These are phyloP conservation scores for Hoplodrina ambigua DNA, from an alignment of 2,888 invertebrate genomes.

Conservation along the genomic window DNA sequence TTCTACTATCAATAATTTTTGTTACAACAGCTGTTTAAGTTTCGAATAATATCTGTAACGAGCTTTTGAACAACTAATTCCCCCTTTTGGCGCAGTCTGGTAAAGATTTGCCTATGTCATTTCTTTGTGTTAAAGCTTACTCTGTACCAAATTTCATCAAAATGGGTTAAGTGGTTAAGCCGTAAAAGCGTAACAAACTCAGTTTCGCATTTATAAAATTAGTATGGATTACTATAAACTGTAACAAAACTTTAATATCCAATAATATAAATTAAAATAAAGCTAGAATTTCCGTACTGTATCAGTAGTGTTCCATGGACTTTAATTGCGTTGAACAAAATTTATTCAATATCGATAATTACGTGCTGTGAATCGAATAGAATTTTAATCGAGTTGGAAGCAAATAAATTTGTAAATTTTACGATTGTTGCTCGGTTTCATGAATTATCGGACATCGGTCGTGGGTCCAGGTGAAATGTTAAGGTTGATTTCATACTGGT, in stretches of 20 bases:
- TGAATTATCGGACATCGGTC: slow-evolving; percentile 47
- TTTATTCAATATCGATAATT: slow-evolving; percentile 62
- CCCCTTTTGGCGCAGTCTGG: no score
- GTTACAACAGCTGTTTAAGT: background rate
- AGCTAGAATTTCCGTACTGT: slow-evolving; percentile 13
- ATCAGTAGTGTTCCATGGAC: slow-evolving; percentile 25
- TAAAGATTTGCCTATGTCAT: no score
- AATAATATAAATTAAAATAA: slow-evolving; percentile 30
- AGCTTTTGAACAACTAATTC: no score
- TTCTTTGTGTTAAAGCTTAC: no score
- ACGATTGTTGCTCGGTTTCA: slow-evolving; percentile 51
- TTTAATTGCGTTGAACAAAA: slow-evolving; percentile 38
- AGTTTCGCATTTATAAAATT: no score
- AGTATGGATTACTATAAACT: background rate
- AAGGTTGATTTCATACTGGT: slow-evolving; percentile 16
- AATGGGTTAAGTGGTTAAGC: no score
- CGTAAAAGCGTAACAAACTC: no score
- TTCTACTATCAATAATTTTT: background rate
- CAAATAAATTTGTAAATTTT: slow-evolving; percentile 56
- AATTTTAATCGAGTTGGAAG: slow-evolving; percentile 56
- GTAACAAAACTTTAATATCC: slow-evolving; percentile 18
- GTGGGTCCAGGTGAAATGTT: slow-evolving; percentile 20
- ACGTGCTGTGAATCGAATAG: slow-evolving; percentile 56
- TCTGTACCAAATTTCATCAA: no score
- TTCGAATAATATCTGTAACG: no score